Evolutionary conservation across 2,888 invertebrate genomes (phyloP).

Genomic region (Podabrus alpinus): DNA sequence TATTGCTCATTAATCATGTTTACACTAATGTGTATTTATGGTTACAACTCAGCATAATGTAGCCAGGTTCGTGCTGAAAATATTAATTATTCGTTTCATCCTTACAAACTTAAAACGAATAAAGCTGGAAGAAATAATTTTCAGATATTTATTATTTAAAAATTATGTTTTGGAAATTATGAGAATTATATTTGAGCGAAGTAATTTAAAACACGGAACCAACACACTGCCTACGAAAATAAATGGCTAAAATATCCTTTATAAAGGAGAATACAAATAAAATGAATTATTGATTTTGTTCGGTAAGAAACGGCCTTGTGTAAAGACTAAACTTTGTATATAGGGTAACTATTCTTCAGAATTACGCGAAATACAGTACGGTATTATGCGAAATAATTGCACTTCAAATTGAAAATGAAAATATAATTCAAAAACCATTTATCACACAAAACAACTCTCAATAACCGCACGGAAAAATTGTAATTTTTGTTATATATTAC

Average conservation of each 20-base stretch:
- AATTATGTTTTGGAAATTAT: neutral
- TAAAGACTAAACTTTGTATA: neutral
- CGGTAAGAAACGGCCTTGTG: neutral
- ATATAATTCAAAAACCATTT: neutral
- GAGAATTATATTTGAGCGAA: neutral
- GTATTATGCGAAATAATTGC: neutral
- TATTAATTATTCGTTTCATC: constrained; percentile 8
- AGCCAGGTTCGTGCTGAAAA: neutral
- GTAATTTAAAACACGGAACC: neutral
- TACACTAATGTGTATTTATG: constrained; percentile 14
- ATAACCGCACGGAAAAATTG: neutral
- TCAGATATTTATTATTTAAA: neutral
- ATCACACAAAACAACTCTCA: neutral
- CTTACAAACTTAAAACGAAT: neutral
- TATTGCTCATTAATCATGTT: constrained; percentile 12
- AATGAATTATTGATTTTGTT: neutral
- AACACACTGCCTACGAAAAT: neutral
- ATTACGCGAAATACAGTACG: neutral
- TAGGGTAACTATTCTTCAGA: neutral
- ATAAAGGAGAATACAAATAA: neutral
- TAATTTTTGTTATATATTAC: neutral
- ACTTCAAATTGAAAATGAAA: neutral
- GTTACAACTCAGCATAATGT: constrained; percentile 12
- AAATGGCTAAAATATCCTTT: neutral
- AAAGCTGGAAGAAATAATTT: neutral